Evolutionary conservation across 2,888 invertebrate genomes (phyloP).

Genomic region (Dasysyrphus albostriatus): DNA sequence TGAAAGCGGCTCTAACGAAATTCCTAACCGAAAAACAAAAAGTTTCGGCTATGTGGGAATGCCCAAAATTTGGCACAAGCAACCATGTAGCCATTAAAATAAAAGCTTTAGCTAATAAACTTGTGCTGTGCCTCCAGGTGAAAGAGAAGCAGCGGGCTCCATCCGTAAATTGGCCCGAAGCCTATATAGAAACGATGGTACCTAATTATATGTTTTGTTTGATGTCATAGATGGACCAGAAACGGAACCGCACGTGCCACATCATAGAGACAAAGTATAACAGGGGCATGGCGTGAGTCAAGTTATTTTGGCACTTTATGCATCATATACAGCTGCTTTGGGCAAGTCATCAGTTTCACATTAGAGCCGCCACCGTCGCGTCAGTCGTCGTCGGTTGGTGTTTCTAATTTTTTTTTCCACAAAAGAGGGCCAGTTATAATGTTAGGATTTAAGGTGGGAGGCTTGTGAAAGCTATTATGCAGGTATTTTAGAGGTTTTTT

Average conservation of each 20-base stretch:
- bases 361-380: not conserved
- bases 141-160: not conserved
- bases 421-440: not conserved
- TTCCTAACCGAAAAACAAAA: conserved; percentile 36
- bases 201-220: conserved; percentile 64
- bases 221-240: conserved; percentile 58
- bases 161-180: not conserved
- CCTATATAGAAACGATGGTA: not conserved
- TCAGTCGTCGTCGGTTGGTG: not conserved
- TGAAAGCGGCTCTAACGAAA: not conserved
- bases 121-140: conserved; percentile 5
- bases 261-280: not conserved
- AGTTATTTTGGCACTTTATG: conserved; percentile 20
- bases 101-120: not conserved
- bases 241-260: conserved; percentile 32
- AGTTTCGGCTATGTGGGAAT: conserved; percentile 23
- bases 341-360: conserved; percentile 8
- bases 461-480: conserved; percentile 43
- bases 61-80: conserved; percentile 48
- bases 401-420: not conserved
- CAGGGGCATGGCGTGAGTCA: not conserved
- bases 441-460: conserved; percentile 11
- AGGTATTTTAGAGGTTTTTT: conserved; percentile 49
- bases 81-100: conserved; percentile 11
- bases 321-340: conserved; percentile 4